Percentiles rank a stretch among this genome's conserved stretches.
Conservation (phyloP, 1,140 invertebrate genomes). For the Metopolophium dirhodum region DNA sequence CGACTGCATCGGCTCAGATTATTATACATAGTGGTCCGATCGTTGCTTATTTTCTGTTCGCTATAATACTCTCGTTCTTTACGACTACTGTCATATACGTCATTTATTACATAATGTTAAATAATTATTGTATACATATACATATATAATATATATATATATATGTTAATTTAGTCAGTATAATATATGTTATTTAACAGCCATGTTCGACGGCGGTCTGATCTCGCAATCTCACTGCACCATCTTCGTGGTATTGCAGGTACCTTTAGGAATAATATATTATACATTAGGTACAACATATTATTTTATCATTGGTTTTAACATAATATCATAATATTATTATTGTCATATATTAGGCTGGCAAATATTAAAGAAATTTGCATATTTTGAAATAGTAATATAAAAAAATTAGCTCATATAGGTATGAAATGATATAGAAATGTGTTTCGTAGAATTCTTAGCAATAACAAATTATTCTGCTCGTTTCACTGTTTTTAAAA, state of each 20-base stretch:
- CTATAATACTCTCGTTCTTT: not conserved
- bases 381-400: too few relatives aligned
- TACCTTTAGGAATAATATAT: not conserved
- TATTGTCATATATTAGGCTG: not conserved
- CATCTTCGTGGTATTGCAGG: not conserved
- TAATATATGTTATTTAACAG: constrained; percentile 12
- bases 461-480: not conserved
- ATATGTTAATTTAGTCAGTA: not conserved
- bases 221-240: not conserved
- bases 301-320: not conserved
- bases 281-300: not conserved
- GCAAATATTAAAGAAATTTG: not conserved
- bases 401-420: too few relatives aligned
- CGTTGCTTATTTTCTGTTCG: not conserved
- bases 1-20: not conserved
- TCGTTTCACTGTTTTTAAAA: not conserved
- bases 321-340: not conserved
- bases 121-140: not conserved
- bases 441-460: not conserved
- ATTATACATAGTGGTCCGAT: not conserved
- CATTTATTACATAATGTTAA: constrained; percentile 13
- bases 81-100: not conserved
- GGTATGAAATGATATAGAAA: not conserved
- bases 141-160: too few relatives aligned
- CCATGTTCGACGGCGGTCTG: not conserved